phyloP scores from a whole-genome alignment of 2,888 invertebrate species.

The Strigamia transsilvanica region DNA sequence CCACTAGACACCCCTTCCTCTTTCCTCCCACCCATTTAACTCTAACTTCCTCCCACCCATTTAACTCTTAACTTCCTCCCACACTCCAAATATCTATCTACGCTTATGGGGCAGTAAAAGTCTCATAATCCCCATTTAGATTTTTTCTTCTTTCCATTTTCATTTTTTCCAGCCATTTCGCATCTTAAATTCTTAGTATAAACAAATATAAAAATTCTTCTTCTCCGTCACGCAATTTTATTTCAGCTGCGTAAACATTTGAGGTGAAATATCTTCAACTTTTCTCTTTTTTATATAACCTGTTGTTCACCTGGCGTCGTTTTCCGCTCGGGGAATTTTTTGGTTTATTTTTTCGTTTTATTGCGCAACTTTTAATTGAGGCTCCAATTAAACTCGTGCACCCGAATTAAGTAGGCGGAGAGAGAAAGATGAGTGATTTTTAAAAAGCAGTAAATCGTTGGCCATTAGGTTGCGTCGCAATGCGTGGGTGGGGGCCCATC shows the following conservation, averaged over 20 bases:
- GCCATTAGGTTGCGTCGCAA: constrained; percentile 23
- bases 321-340: not conserved
- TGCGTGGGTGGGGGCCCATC: constrained; percentile 30
- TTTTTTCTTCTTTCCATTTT: constrained; percentile 13
- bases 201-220: not conserved
- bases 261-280: not conserved
- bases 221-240: not conserved
- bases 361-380: not conserved
- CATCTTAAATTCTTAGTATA: constrained; percentile 7
- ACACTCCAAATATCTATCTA: not conserved
- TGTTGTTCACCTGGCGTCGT: not conserved
- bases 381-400: constrained; percentile 20
- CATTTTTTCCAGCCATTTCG: not conserved
- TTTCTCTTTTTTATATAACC: not conserved
- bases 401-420: constrained; percentile 30
- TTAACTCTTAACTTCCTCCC: constrained; percentile 16
- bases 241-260: constrained; percentile 8
- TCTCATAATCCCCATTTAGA: constrained; percentile 13
- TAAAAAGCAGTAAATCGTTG: constrained; percentile 26
- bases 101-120: constrained; percentile 26
- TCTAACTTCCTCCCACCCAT: constrained; percentile 22
- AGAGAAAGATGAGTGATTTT: constrained; percentile 26
- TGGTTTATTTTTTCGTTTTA: not conserved
- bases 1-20: constrained; percentile 17
- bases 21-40: constrained; percentile 28